Conservation (phyloP, 2,113 vertebrate species). For the Saccopteryx bilineata region DNA sequence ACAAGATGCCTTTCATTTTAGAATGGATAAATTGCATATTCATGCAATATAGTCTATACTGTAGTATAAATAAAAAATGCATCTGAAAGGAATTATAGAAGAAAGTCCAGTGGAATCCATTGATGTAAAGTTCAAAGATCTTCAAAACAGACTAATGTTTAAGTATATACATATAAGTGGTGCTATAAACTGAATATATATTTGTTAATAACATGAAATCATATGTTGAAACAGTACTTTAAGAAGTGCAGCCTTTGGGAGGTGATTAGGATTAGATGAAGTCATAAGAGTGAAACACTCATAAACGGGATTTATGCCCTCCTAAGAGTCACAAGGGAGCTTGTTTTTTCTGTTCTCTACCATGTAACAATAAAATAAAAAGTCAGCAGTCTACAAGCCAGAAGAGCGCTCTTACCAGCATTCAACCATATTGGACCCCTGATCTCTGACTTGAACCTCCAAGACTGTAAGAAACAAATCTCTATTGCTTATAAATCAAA, state of each 20-base stretch:
- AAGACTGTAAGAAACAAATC: background rate
- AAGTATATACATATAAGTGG: background rate
- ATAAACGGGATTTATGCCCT: background rate
- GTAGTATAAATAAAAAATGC: background rate
- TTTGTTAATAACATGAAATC: background rate
- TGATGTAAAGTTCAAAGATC: constrained; percentile 6
- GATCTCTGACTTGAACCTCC: background rate
- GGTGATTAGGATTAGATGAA: background rate
- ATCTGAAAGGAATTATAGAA: constrained; percentile 30
- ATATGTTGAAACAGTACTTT: constrained; percentile 10
- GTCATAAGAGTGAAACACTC: background rate
- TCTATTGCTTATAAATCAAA: background rate
- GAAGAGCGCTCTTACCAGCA: background rate
- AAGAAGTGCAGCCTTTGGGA: background rate
- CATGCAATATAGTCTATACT: background rate
- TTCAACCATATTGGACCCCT: background rate
- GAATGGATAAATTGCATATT: background rate
- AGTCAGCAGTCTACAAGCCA: background rate
- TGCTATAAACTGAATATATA: background rate
- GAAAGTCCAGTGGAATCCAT: background rate
- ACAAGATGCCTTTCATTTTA: background rate
- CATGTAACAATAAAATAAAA: background rate
- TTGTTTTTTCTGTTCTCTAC: background rate
- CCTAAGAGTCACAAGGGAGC: background rate
- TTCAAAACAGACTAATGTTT: constrained; percentile 22